Percentiles rank a stretch among this genome's conserved stretches.
Conservation (phyloP, 92 coral and sea anemone genomes). For the Plumapathes pennacea region DNA sequence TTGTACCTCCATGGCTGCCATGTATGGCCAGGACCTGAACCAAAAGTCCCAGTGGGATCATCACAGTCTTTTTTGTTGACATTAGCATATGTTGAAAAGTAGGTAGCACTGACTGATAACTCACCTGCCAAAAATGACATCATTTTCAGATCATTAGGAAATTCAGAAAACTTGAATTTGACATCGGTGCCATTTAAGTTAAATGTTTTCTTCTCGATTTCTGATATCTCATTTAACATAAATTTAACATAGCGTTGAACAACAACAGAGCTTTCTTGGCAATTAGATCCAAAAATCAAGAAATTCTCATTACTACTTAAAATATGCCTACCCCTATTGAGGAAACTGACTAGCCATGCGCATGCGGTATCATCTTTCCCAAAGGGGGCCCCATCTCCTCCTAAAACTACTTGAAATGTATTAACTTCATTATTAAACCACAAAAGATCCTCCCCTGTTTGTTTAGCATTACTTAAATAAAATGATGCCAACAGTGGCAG, state of each 20-base stretch:
- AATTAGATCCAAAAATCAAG: constrained; percentile 63
- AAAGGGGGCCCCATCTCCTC: constrained; percentile 71
- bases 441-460: constrained; percentile 31
- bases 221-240: constrained; percentile 53
- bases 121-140: constrained; percentile 70
- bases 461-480: constrained; percentile 35
- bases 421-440: constrained; percentile 62
- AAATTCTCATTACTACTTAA: constrained; percentile 71
- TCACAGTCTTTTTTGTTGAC: constrained; percentile 44
- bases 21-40: constrained; percentile 24
- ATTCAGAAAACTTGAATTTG: constrained; percentile 64
- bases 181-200: constrained; percentile 40
- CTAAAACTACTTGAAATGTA: constrained; percentile 56
- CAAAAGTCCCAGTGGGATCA: constrained; percentile 48
- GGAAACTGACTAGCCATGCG: constrained; percentile 68
- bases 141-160: constrained; percentile 73
- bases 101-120: constrained; percentile 62
- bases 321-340: constrained; percentile 64
- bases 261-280: constrained; percentile 57
- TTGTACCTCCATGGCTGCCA: constrained; percentile 54
- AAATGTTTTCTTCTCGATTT: constrained; percentile 61
- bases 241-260: constrained; percentile 60
- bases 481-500: constrained; percentile 53
- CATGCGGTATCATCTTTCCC: constrained; percentile 70
- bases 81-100: constrained; percentile 67